Percentiles rank a stretch among this genome's conserved stretches.
phyloP scores from a whole-genome alignment of 2,888 invertebrate species.

The Hemistola chrysoprasaria region DNA sequence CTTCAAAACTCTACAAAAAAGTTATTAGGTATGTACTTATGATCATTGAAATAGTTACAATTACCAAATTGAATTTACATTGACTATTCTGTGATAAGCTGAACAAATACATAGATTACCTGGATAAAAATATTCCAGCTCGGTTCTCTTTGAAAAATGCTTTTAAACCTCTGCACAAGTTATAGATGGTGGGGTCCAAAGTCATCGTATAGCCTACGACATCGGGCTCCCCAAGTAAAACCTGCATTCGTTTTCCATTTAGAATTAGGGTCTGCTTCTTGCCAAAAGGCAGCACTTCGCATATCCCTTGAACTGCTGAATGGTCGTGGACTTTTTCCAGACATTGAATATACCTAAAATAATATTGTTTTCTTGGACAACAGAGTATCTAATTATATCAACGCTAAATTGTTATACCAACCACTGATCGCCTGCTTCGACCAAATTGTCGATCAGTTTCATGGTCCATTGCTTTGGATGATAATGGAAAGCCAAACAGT shows the following conservation, averaged over 20 bases:
- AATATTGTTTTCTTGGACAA: not conserved
- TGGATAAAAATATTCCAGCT: constrained; percentile 74
- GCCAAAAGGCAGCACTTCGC: constrained; percentile 71
- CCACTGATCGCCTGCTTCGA: constrained; percentile 79
- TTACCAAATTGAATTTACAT: too few species aligned
- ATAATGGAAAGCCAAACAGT: constrained; percentile 80
- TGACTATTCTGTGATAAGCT: too few species aligned
- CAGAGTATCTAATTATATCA: too few species aligned
- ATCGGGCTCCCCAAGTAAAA: constrained; percentile 68
- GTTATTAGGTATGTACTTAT: too few species aligned
- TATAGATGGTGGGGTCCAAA: constrained; percentile 68
- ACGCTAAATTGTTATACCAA: constrained; percentile 44
- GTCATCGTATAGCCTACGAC: constrained; percentile 76
- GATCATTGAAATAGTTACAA: too few species aligned
- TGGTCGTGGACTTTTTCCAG: constrained; percentile 74
- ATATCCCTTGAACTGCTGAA: constrained; percentile 68
- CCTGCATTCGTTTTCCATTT: constrained; percentile 68
- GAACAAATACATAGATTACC: constrained; percentile 38
- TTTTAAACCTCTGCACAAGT: constrained; percentile 77
- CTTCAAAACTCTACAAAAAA: constrained; percentile 58
- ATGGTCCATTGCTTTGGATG: constrained; percentile 84
- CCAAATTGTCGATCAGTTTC: constrained; percentile 81
- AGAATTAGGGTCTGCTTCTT: constrained; percentile 65
- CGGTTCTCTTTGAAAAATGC: constrained; percentile 79
- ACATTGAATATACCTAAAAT: constrained; percentile 62